Conservation (phyloP, 2,797 vertebrate species). For the Lophura swinhoii region DNA sequence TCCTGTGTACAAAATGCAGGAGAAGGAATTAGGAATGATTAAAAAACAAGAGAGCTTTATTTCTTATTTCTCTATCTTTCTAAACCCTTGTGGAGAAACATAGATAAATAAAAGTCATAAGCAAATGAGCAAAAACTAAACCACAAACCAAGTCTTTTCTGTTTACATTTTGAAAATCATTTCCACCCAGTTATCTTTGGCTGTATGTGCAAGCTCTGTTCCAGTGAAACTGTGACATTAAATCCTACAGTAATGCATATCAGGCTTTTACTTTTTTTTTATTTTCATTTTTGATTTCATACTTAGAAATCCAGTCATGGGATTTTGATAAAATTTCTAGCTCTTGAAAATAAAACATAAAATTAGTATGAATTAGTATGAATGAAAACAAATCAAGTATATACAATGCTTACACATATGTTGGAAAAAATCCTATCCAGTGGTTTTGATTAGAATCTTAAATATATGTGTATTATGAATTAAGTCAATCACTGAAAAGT, state of each 20-base stretch:
- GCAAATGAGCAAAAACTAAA: not conserved
- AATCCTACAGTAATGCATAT: not conserved
- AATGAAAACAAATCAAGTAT: constrained; percentile 1
- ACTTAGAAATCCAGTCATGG: not conserved
- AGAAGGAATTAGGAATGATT: not conserved
- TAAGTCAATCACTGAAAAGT: not conserved
- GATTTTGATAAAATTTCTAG: not conserved
- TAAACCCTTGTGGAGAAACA: not conserved
- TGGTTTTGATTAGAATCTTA: not conserved
- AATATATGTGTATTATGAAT: not conserved
- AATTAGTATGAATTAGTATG: constrained; percentile 25
- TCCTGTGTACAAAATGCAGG: not conserved
- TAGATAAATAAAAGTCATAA: not conserved
- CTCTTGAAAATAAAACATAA: constrained; percentile 1
- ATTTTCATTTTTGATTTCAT: not conserved
- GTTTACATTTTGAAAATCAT: constrained; percentile 18
- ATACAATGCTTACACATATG: not conserved
- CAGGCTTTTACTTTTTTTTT: not conserved
- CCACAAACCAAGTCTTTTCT: constrained; percentile 1
- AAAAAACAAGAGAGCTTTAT: not conserved
- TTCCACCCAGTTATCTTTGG: constrained; percentile 22
- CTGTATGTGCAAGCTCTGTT: constrained; percentile 3
- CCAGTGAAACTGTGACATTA: not conserved
- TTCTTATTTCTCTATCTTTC: not conserved
- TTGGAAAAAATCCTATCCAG: constrained; percentile 22